Conservation (phyloP, 2,888 invertebrate species). For the Zeuzera pyrina region DNA sequence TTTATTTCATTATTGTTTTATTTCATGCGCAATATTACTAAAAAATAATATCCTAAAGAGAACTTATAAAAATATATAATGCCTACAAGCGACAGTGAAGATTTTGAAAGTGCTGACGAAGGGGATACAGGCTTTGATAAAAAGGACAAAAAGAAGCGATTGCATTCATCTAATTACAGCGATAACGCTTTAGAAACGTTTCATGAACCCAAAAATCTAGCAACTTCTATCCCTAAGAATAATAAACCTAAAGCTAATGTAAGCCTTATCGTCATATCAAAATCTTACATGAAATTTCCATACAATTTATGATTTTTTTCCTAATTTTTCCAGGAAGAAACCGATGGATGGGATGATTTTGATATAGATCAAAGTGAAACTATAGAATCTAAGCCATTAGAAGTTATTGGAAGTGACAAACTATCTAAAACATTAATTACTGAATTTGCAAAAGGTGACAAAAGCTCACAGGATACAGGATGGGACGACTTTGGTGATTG, state of each 20-base stretch:
- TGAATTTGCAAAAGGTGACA: slow-evolving; percentile 11
- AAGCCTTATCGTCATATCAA: no score
- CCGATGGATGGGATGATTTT: slow-evolving; percentile 68
- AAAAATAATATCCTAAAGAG: no score
- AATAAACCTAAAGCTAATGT: no score
- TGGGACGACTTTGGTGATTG: slow-evolving; percentile 71
- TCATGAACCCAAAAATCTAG: slow-evolving; percentile 21
- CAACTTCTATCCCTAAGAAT: no score
- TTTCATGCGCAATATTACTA: no score
- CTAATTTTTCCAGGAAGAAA: slow-evolving; percentile 19
- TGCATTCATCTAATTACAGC: slow-evolving; percentile 56
- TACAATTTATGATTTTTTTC: background rate
- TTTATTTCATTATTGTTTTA: no score
- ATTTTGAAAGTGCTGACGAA: slow-evolving; percentile 85
- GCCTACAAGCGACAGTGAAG: slow-evolving; percentile 83
- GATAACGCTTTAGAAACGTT: slow-evolving; percentile 43
- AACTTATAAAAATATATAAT: slow-evolving; percentile 67
- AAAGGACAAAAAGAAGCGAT: slow-evolving; percentile 45
- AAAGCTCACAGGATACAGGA: slow-evolving; percentile 48
- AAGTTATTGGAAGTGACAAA: slow-evolving; percentile 7
- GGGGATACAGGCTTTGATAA: slow-evolving; percentile 55
- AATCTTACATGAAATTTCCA: no score
- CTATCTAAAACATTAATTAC: background rate
- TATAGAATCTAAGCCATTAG: slow-evolving; percentile 14
- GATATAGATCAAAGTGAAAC: slow-evolving; percentile 45